Percentiles rank a stretch among this genome's conserved stretches.
Evolutionary conservation across 2,113 vertebrate genomes (phyloP).

Genomic region (Pelusios castaneus): DNA sequence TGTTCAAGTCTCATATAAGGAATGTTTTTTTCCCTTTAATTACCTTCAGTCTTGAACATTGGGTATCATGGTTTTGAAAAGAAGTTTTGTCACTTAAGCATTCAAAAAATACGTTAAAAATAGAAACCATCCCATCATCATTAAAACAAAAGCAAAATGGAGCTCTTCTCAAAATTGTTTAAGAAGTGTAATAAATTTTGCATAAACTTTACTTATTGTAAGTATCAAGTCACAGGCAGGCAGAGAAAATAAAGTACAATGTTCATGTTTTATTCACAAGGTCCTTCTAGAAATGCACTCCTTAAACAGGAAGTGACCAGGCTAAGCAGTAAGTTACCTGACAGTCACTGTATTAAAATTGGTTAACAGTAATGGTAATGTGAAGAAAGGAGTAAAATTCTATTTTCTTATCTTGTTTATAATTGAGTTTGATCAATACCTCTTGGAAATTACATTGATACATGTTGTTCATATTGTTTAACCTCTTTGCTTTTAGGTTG

Average conservation of each 20-base stretch:
- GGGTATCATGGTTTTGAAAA: neutral
- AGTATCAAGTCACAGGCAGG: neutral
- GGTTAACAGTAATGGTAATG: constrained; percentile 25
- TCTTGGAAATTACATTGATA: constrained; percentile 62
- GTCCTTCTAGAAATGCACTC: neutral
- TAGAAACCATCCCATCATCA: neutral
- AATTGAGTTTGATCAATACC: constrained; percentile 68
- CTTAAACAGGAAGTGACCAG: neutral
- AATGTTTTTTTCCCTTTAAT: neutral
- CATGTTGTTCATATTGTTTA: constrained; percentile 63
- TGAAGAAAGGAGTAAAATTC: constrained; percentile 55
- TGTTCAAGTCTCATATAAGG: neutral
- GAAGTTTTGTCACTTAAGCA: constrained; percentile 13
- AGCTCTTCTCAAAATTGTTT: constrained; percentile 6
- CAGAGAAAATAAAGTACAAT: neutral
- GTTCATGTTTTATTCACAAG: neutral
- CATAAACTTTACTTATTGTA: constrained; percentile 1
- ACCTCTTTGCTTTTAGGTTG: constrained; percentile 67
- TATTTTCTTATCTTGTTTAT: constrained; percentile 53
- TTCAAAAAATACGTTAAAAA: neutral
- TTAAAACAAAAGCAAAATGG: neutral
- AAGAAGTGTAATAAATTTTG: neutral
- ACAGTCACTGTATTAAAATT: constrained; percentile 35
- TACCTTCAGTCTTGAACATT: neutral
- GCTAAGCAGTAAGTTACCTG: neutral